These are phyloP conservation scores for Sabatieria punctata DNA, from an alignment of 2,888 invertebrate species.

Conservation along the genomic window DNA sequence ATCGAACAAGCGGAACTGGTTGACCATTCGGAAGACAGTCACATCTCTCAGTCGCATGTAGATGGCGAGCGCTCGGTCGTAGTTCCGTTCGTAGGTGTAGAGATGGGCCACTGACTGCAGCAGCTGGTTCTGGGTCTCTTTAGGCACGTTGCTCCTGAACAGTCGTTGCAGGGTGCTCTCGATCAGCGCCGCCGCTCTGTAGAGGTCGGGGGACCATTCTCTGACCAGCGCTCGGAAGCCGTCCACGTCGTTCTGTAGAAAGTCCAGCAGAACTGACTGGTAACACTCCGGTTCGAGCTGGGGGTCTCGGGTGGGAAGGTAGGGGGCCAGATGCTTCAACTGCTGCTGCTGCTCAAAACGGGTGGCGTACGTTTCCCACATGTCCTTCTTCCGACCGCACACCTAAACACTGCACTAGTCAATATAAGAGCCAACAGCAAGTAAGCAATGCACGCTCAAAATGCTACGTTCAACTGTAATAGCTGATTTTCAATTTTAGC, in stretches of 20 bases:
- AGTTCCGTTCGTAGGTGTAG: conserved; percentile 23
- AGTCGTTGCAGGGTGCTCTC: conserved; percentile 5
- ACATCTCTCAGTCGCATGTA: conserved; percentile 9
- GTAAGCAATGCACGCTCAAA: too few species aligned
- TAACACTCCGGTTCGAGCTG: conserved; percentile 26
- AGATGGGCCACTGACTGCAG: conserved; percentile 19
- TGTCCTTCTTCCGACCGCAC: conserved; percentile 18
- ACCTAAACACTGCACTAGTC: too few species aligned
- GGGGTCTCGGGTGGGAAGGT: conserved; percentile 21
- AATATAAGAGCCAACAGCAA: too few species aligned
- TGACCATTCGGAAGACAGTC: conserved; percentile 25
- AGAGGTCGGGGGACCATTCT: conserved; percentile 7
- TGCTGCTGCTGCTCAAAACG: conserved; percentile 18
- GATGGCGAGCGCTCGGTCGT: conserved; percentile 13
- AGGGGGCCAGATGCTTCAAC: conserved; percentile 13
- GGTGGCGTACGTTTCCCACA: conserved; percentile 27
- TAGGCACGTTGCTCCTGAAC: conserved; percentile 1
- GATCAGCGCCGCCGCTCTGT: conserved; percentile 1
- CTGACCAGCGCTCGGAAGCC: conserved; percentile 1
- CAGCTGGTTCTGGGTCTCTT: conserved; percentile 9
- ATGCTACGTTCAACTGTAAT: too few species aligned
- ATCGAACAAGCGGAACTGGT: too few species aligned
- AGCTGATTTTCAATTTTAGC: too few species aligned
- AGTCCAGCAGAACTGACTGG: conserved; percentile 15
- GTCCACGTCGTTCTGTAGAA: conserved; percentile 4